Evolutionary conservation across 2,797 vertebrate genomes (phyloP), one percentile per base, ranked within the genome.

Genomic region (Pseudopleuronectes americanus): DNA sequence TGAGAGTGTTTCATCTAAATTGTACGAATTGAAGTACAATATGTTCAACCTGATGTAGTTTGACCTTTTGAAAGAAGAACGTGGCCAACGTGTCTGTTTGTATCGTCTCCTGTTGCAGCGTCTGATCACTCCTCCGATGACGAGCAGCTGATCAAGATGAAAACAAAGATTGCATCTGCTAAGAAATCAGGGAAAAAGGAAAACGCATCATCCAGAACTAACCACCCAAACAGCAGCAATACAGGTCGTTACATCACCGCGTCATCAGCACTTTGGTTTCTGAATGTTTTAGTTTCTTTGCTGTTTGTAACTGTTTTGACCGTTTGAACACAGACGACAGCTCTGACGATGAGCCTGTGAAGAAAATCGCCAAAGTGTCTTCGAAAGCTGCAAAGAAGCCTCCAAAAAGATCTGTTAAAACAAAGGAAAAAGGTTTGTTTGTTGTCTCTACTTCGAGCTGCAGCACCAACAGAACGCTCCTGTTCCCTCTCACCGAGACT

Each of bases 81-180:
- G 28, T 31, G 28, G 28, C 28, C 6, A 3, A 52, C 23, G 13
- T 17, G 5, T 14, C 13, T 51, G 21, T 31, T 13, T 48, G 21
- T 36, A 10, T 52, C 1, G 38, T 67, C 41, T 64, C 7, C 26
- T 64, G 6, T 51, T 56, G n/a, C 51, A 84, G 83, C 3, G 33
- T 63, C 55, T 0, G 77, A 79, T 33, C 71, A 64, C 21, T 71
- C 74, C 7, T 89, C 87, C 2, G 88, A 87, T 3, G 79, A 91
- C 1, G 71, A 91, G 55, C 85, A 83, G 1, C 63, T 83, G 23
- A 68, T 65, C 7, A 86, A 83, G 23, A 51, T 6, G 56, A 90
- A 84, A 48, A 72, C 21, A 38, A 5, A n/a, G 0, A 36, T 49
- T 52, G 21, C 61, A 45, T 2, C 47, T 22, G 58, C 68, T 3